These are phyloP conservation scores for Drosophila bifasciata DNA, from an alignment of 1,140 invertebrate genomes.

Conservation along the genomic window DNA sequence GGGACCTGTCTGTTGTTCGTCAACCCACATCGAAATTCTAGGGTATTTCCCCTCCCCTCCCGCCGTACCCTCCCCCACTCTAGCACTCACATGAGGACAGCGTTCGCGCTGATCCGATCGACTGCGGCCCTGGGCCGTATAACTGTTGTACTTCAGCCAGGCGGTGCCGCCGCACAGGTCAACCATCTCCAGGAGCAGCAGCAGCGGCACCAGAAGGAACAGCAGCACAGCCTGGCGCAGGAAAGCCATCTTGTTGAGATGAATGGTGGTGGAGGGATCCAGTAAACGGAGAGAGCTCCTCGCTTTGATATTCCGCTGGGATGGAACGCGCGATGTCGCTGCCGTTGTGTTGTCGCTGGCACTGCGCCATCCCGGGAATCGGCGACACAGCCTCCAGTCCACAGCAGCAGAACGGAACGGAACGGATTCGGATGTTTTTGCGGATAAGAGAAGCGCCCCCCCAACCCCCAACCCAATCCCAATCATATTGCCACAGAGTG, in stretches of 20 bases:
- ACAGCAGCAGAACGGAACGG: conserved; percentile 17
- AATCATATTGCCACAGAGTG: conserved; percentile 33
- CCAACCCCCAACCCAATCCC: conserved; percentile 10
- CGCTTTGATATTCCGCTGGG: conserved; percentile 19
- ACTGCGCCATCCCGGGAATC: conserved; percentile 45
- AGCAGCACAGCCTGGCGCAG: conserved; percentile 23
- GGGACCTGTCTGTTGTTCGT: conserved; percentile 10
- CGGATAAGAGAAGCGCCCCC: conserved; percentile 57
- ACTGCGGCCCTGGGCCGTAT: conserved; percentile 53
- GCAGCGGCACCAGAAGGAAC: conserved; percentile 9
- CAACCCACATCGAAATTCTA: background rate
- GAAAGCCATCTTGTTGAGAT: conserved; percentile 10
- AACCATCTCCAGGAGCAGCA: conserved; percentile 37
- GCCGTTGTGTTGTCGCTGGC: conserved; percentile 44
- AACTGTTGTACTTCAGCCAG: conserved; percentile 71
- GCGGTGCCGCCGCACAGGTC: background rate
- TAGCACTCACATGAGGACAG: conserved; percentile 68
- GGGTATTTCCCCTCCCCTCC: background rate
- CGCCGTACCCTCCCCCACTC: background rate
- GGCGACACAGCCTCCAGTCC: conserved; percentile 26
- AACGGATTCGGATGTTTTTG: conserved; percentile 47
- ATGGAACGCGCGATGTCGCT: conserved; percentile 33
- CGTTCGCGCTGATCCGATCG: conserved; percentile 66
- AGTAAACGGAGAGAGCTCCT: background rate
- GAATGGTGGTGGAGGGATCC: conserved; percentile 2